Evolutionary conservation across 2,888 invertebrate genomes (phyloP).

Genomic region (Coenonympha arcania): DNA sequence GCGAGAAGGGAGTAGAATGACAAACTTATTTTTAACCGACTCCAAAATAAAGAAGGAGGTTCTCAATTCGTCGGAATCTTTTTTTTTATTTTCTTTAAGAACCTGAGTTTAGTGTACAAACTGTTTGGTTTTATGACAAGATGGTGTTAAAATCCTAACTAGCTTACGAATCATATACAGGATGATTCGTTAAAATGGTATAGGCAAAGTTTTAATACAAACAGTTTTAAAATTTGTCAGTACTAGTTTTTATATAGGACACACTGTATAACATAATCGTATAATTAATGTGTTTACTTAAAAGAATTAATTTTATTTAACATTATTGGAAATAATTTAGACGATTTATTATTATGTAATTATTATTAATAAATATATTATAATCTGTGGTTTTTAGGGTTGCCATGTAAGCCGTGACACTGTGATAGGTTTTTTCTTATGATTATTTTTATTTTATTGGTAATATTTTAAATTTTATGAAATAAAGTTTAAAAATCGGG

Average conservation of each 20-base stretch:
- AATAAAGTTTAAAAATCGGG: neutral
- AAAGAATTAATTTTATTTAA: constrained; percentile 14
- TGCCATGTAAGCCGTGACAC: constrained; percentile 21
- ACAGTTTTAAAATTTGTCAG: too few relatives aligned
- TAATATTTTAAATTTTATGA: constrained; percentile 7
- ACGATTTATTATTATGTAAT: constrained; percentile 7
- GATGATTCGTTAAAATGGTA: neutral
- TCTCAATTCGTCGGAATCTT: too few relatives aligned
- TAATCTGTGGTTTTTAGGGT: constrained; percentile 16
- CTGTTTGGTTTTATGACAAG: constrained; percentile 10
- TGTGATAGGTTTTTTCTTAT: constrained; percentile 28
- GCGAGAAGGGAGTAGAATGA: too few relatives aligned
- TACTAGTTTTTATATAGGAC: neutral
- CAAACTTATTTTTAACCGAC: too few relatives aligned
- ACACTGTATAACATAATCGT: neutral
- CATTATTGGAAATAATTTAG: constrained; percentile 18
- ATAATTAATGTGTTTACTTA: constrained; percentile 23
- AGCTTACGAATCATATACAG: constrained; percentile 20
- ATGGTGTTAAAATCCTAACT: constrained; percentile 22
- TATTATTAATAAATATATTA: neutral
- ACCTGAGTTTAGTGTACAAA: neutral
- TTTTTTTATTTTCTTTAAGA: too few relatives aligned
- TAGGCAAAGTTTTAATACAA: too few relatives aligned
- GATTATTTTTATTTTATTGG: constrained; percentile 10
- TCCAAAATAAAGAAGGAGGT: too few relatives aligned